Evolutionary conservation across 2,888 invertebrate genomes (phyloP).

Genomic region (Rhagophthalmus giganteus): DNA sequence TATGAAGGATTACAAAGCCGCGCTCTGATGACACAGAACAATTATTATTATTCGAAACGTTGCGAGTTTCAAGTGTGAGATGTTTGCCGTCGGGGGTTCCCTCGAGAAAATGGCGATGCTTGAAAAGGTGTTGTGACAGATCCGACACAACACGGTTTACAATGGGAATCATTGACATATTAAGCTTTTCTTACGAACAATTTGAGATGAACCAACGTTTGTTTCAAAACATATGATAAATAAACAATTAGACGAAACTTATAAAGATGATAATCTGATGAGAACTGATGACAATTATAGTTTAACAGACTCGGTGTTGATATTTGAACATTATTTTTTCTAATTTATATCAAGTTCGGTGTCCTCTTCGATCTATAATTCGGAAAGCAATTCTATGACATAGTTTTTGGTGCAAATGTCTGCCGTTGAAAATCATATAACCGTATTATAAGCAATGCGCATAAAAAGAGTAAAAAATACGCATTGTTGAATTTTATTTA

Average conservation of each 20-base stretch:
- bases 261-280: too few relatives aligned
- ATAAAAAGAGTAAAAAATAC: conserved; percentile 21
- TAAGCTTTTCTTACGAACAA: conserved; percentile 20
- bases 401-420: too few relatives aligned
- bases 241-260: too few relatives aligned
- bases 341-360: too few relatives aligned
- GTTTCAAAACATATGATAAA: too few relatives aligned
- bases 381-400: too few relatives aligned
- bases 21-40: too few relatives aligned
- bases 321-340: too few relatives aligned
- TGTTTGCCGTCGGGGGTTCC: conserved; percentile 41
- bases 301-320: too few relatives aligned
- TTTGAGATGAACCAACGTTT: neutral
- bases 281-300: too few relatives aligned
- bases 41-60: conserved; percentile 1
- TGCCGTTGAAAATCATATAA: conserved; percentile 12
- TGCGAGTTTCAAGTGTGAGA: conserved; percentile 33
- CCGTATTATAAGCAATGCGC: conserved; percentile 20
- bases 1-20: too few relatives aligned
- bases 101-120: conserved; percentile 47
- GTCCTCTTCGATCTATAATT: too few relatives aligned
- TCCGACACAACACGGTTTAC: conserved; percentile 11
- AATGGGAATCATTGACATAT: conserved; percentile 24
- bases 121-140: conserved; percentile 38
- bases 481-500: conserved; percentile 28